Evolutionary conservation across 2,888 invertebrate species (phyloP), one percentile per base, ranked within the genome.

Genomic region (Microchrysa polita): DNA sequence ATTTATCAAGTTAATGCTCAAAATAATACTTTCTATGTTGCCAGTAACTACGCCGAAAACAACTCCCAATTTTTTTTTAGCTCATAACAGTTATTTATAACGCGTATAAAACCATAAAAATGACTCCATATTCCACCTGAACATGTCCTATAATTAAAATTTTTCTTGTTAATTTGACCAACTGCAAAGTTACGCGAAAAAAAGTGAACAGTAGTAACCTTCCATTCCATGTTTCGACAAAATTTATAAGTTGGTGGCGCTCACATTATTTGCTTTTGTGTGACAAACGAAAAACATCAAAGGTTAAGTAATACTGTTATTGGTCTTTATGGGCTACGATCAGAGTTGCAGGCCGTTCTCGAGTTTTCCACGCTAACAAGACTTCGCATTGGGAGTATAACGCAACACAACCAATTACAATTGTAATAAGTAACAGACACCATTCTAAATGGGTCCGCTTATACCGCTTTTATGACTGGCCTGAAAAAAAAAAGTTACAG

Each of bases 391-490:
- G 27, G 27, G 27, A 7, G 34, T 10, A 60, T 10, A 60, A 60
- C 60, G 23, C 27, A 60, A 22, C 27, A 12, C 34, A 60, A 23
- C 60, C 14, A 7, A 9, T 40, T 40, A 61, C 2, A 14, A 34
- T 34, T 40, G 44, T 34, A 65, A 65, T 65, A 65, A 65, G 65
- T 65, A 65, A 65, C 65, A 65, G 65, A 48, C 65, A 44, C 48
- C 65, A 65, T 65, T 65, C 69, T 69, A 69, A 69, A 69, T 69
- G 69, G 69, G 69, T 69, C 69, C 57, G 57, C 69, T 34, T 69
- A 69, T 34, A 69, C 69, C 69, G 69, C 57, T 65, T 65, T 65
- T 65, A 65, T 48, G 65, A 44, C 65, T 34, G 4, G 4, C 27
- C 27, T 2, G 7, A 20, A 65, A 12, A 65, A 65, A 34, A 20